Evolutionary conservation across 2,797 vertebrate genomes (phyloP).

Genomic region (Decapterus maruadsi): DNA sequence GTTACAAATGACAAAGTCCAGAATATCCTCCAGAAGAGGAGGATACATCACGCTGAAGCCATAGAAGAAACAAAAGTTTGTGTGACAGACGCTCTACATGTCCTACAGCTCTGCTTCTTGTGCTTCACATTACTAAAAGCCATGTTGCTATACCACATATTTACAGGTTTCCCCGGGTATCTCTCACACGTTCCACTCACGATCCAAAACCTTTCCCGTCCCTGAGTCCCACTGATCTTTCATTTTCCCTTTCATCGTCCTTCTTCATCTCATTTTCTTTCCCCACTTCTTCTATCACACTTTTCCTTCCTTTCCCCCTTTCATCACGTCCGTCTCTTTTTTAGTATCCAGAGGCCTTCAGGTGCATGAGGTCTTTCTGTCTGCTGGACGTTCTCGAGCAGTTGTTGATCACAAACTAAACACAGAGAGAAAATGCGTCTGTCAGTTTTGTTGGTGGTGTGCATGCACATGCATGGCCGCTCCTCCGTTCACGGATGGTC

Average conservation of each 20-base stretch:
- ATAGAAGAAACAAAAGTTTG: slow-evolving; percentile 81
- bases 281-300: slow-evolving; percentile 5
- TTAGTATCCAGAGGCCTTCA: slow-evolving; percentile 71
- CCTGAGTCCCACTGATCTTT: slow-evolving; percentile 30
- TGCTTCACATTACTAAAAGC: slow-evolving; percentile 90
- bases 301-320: slow-evolving; percentile 51
- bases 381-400: slow-evolving; percentile 35
- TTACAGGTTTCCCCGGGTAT: slow-evolving; percentile 75
- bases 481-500: slow-evolving; percentile 57
- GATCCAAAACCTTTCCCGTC: slow-evolving; percentile 40
- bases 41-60: slow-evolving; percentile 89
- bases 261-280: slow-evolving; percentile 21
- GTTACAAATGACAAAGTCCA: slow-evolving; percentile 87
- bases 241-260: slow-evolving; percentile 45
- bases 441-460: slow-evolving; percentile 85
- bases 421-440: slow-evolving; percentile 85
- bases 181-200: slow-evolving; percentile 60
- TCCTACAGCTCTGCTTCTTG: slow-evolving; percentile 90
- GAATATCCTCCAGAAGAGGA: slow-evolving; percentile 91
- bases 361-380: slow-evolving; percentile 56
- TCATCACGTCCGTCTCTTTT: slow-evolving; percentile 45
- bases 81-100: slow-evolving; percentile 89
- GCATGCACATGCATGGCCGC: slow-evolving; percentile 99
- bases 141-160: slow-evolving; percentile 81
- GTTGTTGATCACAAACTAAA: slow-evolving; percentile 71